Evolutionary conservation across 1,140 invertebrate genomes (phyloP).

Genomic region (Polyergus mexicanus): DNA sequence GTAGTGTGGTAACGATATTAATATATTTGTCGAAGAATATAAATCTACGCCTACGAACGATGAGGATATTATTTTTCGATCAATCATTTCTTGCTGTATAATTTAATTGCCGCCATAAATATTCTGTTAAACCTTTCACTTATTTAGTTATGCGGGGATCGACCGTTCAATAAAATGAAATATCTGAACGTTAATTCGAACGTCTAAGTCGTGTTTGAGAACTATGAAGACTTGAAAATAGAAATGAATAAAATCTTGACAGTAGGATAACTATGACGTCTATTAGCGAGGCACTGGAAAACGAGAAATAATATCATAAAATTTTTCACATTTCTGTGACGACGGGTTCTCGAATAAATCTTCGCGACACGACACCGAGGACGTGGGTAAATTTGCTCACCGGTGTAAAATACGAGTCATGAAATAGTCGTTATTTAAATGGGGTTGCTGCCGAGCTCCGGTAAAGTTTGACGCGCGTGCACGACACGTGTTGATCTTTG

Average conservation of each 20-base stretch:
- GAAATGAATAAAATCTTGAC: neutral
- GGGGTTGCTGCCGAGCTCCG: neutral
- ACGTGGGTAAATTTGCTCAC: constrained; percentile 42
- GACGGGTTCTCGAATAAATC: constrained; percentile 37
- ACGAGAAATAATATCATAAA: constrained; percentile 7
- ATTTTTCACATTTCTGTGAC: constrained; percentile 35
- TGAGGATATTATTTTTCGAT: neutral
- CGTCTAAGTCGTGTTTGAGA: neutral
- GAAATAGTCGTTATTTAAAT: constrained; percentile 56
- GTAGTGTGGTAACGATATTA: constrained; percentile 33
- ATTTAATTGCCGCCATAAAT: neutral
- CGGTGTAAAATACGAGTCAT: constrained; percentile 40
- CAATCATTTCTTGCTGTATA: neutral
- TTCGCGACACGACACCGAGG: constrained; percentile 9
- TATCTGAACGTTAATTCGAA: constrained; percentile 8
- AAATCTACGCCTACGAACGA: constrained; percentile 52
- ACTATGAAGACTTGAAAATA: neutral
- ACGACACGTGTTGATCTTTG: constrained; percentile 46
- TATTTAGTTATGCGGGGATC: neutral
- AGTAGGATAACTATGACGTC: neutral
- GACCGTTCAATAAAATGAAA: neutral
- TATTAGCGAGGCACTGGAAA: neutral
- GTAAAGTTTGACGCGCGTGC: constrained; percentile 14
- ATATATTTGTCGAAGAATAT: constrained; percentile 54
- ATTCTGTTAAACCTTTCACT: constrained; percentile 9